A percentile compares a stretch with the other conserved stretches of the same genome.
Conservation (phyloP, 92 coral and sea anemone species). For the Blastomussa wellsi region DNA sequence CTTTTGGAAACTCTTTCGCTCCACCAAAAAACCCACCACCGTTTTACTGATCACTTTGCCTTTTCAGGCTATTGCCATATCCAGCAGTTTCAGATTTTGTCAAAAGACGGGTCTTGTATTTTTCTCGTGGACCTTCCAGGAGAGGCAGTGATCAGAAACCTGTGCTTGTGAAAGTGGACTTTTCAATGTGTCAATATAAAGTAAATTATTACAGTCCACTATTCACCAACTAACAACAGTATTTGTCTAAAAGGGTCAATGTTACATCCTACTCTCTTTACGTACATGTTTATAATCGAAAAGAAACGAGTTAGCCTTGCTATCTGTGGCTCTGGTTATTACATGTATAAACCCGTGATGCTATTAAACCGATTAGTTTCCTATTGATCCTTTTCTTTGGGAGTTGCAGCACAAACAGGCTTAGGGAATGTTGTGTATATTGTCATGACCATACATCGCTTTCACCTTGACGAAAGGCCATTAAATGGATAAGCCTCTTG, state of each 20-base stretch:
- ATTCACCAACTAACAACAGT: background rate
- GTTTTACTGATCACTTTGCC: background rate
- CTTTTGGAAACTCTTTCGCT: background rate
- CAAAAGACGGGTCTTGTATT: background rate
- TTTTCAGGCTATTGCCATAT: background rate
- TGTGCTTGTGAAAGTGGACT: background rate
- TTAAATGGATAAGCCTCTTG: slow-evolving; percentile 38
- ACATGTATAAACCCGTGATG: background rate
- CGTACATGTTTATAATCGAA: too few relatives aligned
- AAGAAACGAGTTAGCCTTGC: background rate
- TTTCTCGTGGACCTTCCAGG: background rate
- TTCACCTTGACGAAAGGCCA: slow-evolving; percentile 15
- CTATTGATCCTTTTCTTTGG: background rate
- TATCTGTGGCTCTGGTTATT: background rate
- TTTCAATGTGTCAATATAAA: background rate
- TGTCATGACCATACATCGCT: slow-evolving; percentile 9
- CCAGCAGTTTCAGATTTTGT: background rate
- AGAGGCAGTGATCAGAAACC: background rate
- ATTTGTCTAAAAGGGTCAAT: background rate
- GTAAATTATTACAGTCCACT: background rate
- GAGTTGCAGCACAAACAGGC: background rate
- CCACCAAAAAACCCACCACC: background rate
- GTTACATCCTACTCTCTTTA: background rate
- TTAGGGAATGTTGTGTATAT: slow-evolving; percentile 1
- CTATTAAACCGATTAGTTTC: background rate